phyloP scores from a whole-genome alignment of 1,140 invertebrate species.

The Zaprionus gabonicus region DNA sequence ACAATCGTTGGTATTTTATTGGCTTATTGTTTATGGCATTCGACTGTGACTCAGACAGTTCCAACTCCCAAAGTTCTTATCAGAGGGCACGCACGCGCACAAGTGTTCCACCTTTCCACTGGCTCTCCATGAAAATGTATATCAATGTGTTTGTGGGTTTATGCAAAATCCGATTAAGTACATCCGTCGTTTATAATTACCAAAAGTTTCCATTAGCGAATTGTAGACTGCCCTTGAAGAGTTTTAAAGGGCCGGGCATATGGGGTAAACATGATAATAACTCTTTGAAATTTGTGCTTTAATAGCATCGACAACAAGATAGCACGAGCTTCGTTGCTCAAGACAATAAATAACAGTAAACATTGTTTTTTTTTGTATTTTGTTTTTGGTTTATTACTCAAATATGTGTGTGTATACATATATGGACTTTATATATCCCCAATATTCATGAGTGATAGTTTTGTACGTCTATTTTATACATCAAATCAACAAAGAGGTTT shows the following conservation, averaged over 20 bases:
- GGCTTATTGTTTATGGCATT: not conserved
- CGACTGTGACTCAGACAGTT: not conserved
- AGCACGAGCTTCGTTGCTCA: not conserved
- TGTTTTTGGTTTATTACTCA: constrained; percentile 25
- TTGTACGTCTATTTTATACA: constrained; percentile 63
- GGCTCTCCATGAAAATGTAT: too few species aligned
- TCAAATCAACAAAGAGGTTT: constrained; percentile 57
- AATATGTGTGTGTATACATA: constrained; percentile 20
- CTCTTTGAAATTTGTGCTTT: not conserved
- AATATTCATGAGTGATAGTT: constrained; percentile 69
- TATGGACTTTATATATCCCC: constrained; percentile 57
- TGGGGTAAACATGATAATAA: constrained; percentile 5
- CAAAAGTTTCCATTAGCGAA: not conserved
- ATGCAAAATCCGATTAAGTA: too few species aligned
- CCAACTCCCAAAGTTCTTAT: not conserved
- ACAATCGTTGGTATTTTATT: not conserved
- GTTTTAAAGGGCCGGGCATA: not conserved
- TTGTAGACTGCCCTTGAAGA: not conserved
- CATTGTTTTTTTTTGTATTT: not conserved
- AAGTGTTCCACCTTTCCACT: not conserved
- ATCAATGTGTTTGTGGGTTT: not conserved
- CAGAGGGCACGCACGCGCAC: not conserved
- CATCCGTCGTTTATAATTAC: too few species aligned
- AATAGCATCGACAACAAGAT: not conserved
- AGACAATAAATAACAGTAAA: not conserved